phyloP scores from a whole-genome alignment of 2,113 vertebrate genomes.

The Zosterops lateralis region DNA sequence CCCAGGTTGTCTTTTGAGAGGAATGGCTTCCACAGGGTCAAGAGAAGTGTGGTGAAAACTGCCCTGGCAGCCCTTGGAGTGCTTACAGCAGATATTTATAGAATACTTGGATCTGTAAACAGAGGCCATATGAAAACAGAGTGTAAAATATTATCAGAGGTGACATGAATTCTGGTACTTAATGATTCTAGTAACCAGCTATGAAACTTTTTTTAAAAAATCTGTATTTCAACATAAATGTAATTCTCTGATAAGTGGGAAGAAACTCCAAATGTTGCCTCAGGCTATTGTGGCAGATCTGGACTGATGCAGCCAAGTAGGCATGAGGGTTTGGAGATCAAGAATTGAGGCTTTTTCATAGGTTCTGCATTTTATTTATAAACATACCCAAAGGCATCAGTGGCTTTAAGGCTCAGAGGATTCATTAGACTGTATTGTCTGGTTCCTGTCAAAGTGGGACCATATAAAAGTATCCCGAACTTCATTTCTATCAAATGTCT shows the following conservation, averaged over 20 bases:
- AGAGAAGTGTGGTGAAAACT: not conserved
- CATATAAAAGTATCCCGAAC: not conserved
- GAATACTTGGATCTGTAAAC: constrained; percentile 53
- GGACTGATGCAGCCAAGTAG: not conserved
- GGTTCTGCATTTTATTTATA: not conserved
- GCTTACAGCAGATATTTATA: constrained; percentile 24
- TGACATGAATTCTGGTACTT: not conserved
- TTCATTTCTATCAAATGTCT: accelerated
- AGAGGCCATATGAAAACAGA: constrained; percentile 19
- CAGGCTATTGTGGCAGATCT: not conserved
- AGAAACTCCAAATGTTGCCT: not conserved
- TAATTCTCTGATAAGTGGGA: not conserved
- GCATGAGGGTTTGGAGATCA: not conserved
- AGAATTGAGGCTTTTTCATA: not conserved
- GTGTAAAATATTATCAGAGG: constrained; percentile 35
- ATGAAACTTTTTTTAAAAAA: not conserved
- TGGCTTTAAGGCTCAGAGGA: not conserved
- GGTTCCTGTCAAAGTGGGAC: not conserved
- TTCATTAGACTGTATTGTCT: not conserved
- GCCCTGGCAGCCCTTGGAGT: constrained; percentile 1
- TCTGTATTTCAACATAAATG: not conserved
- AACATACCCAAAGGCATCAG: not conserved
- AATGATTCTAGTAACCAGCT: constrained; percentile 28
- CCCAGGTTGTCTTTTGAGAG: not conserved
- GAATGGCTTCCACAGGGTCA: not conserved